Evolutionary conservation across 2,888 invertebrate species (phyloP).

Genomic region (Diplazon laetatorius): DNA sequence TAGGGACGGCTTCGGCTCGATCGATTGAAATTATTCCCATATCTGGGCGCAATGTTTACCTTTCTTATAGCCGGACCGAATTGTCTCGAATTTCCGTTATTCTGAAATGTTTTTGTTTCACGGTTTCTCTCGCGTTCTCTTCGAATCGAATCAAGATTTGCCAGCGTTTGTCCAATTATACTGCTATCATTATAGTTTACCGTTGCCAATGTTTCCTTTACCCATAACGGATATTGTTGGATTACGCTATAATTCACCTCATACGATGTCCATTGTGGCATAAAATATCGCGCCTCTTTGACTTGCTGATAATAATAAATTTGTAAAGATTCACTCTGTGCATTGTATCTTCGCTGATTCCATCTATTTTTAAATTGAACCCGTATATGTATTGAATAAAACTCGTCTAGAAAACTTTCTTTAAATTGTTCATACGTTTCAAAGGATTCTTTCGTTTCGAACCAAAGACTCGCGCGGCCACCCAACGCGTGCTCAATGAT

Average conservation of each 20-base stretch:
- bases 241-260: conserved; percentile 41
- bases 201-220: conserved; percentile 23
- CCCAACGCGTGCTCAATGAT: conserved; percentile 29
- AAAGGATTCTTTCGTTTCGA: background rate
- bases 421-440: conserved; percentile 25
- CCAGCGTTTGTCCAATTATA: conserved; percentile 4
- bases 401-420: conserved; percentile 16
- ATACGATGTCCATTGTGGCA: background rate
- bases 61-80: background rate
- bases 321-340: background rate
- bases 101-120: background rate
- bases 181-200: conserved; percentile 25
- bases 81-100: background rate
- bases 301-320: conserved; percentile 38
- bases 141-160: conserved; percentile 18
- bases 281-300: conserved; percentile 34
- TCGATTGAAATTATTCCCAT: background rate
- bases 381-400: conserved; percentile 31
- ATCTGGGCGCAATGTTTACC: background rate
- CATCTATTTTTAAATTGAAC: conserved; percentile 30
- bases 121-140: background rate
- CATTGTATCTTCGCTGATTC: conserved; percentile 4
- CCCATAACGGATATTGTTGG: conserved; percentile 33
- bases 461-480: conserved; percentile 29
- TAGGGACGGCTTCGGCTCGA: background rate